Evolutionary conservation across 2,888 invertebrate species (phyloP).

Genomic region (Amitus sp.): DNA sequence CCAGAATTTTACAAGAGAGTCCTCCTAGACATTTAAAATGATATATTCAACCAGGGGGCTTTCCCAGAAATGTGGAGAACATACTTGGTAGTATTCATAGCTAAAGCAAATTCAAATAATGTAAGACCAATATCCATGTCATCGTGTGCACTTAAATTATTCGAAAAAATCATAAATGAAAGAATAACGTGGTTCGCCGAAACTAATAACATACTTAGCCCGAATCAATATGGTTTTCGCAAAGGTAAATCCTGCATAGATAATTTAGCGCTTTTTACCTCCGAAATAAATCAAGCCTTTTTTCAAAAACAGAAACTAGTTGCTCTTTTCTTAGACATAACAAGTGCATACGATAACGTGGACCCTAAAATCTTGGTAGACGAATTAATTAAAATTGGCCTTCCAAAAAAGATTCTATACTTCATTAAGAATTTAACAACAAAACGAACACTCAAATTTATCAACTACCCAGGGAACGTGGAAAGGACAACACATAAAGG

Average conservation of each 20-base stretch:
- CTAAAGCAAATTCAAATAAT: slow-evolving; percentile 14
- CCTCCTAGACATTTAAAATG: slow-evolving; percentile 13
- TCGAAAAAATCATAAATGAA: slow-evolving; percentile 15
- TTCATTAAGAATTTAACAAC: slow-evolving; percentile 16
- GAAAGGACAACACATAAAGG: not conserved
- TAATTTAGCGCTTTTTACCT: slow-evolving; percentile 2
- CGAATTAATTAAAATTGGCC: slow-evolving; percentile 8
- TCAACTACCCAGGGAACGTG: not conserved
- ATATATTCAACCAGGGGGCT: not conserved
- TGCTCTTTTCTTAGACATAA: slow-evolving; percentile 17
- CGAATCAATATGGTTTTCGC: slow-evolving; percentile 20
- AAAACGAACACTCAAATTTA: slow-evolving; percentile 7
- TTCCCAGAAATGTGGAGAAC: slow-evolving; percentile 16
- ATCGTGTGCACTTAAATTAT: slow-evolving; percentile 10
- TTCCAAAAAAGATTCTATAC: slow-evolving; percentile 14
- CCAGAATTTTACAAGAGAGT: slow-evolving; percentile 14
- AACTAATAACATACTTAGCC: not conserved
- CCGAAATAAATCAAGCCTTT: slow-evolving; percentile 5
- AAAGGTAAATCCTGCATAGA: slow-evolving; percentile 22
- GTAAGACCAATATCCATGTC: slow-evolving; percentile 18
- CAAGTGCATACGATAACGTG: slow-evolving; percentile 20
- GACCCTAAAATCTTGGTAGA: slow-evolving; percentile 15
- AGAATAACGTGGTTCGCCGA: slow-evolving; percentile 10
- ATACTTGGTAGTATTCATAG: slow-evolving; percentile 12
- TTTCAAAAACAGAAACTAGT: slow-evolving; percentile 4